These are phyloP conservation scores for Acanthosepion pharaonis DNA, from an alignment of 2,888 invertebrate genomes.

Conservation along the genomic window DNA sequence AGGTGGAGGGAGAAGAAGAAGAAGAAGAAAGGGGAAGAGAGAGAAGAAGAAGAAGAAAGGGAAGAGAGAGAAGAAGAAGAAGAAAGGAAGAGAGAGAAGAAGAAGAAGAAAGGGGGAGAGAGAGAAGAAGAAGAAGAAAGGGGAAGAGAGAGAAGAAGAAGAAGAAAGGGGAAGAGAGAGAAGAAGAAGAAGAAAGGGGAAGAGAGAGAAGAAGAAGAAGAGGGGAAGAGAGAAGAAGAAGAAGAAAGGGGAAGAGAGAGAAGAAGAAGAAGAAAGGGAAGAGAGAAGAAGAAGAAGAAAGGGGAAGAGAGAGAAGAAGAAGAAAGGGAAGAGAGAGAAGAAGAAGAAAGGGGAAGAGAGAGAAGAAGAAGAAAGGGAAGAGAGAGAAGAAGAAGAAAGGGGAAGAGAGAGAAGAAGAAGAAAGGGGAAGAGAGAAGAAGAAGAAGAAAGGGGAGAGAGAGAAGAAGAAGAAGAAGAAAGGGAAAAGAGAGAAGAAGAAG, in stretches of 20 bases:
- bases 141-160: too few species aligned
- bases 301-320: too few species aligned
- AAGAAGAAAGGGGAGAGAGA: background rate
- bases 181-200: too few species aligned
- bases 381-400: background rate
- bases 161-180: too few species aligned
- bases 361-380: too few species aligned
- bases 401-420: background rate
- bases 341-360: background rate
- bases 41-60: background rate
- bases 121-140: too few species aligned
- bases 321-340: background rate
- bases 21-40: background rate
- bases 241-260: background rate
- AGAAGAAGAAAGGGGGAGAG: too few species aligned
- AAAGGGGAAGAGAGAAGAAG: background rate
- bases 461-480: background rate
- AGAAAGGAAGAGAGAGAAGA: background rate
- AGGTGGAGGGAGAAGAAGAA: rapidly evolving
- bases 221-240: background rate
- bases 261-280: rapidly evolving
- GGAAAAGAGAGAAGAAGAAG: background rate
- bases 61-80: background rate
- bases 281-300: too few species aligned
- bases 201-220: too few species aligned